Conservation (phyloP, 2,888 invertebrate genomes). For the Ormyrus rosae region DNA sequence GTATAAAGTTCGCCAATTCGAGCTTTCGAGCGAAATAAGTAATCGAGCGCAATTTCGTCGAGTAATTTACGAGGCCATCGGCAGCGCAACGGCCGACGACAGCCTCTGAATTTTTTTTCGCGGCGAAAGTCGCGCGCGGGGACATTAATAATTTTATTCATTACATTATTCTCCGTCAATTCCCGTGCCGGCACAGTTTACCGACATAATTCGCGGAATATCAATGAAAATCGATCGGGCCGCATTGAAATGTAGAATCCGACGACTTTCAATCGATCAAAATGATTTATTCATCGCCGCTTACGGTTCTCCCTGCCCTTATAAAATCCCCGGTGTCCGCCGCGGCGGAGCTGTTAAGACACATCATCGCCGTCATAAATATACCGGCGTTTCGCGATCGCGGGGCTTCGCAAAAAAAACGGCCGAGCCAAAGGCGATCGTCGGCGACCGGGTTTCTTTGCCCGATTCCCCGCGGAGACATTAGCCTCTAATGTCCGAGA, state of each 20-base stretch:
- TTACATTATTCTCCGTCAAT: constrained; percentile 8
- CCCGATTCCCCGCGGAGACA: constrained; percentile 11
- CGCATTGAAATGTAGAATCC: constrained; percentile 36
- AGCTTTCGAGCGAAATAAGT: neutral
- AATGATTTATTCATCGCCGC: constrained; percentile 49
- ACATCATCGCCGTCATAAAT: constrained; percentile 53
- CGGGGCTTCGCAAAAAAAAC: too few relatives aligned
- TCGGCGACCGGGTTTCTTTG: neutral
- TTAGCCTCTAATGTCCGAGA: constrained; percentile 31
- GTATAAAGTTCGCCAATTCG: constrained; percentile 6
- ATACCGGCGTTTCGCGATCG: neutral
- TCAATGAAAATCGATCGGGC: constrained; percentile 27
- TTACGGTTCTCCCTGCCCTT: neutral
- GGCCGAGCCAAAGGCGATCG: too few relatives aligned
- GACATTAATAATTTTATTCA: constrained; percentile 19
- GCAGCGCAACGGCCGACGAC: neutral
- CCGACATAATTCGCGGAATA: constrained; percentile 23
- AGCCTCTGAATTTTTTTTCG: neutral
- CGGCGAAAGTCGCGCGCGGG: neutral
- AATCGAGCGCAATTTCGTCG: neutral
- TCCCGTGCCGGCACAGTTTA: neutral
- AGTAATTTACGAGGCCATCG: neutral
- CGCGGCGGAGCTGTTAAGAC: constrained; percentile 38
- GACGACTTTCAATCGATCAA: constrained; percentile 38
- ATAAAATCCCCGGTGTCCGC: constrained; percentile 6